These are phyloP conservation scores for Sinohyriopsis cumingii DNA, from an alignment of 2,888 invertebrate genomes.

Conservation along the genomic window DNA sequence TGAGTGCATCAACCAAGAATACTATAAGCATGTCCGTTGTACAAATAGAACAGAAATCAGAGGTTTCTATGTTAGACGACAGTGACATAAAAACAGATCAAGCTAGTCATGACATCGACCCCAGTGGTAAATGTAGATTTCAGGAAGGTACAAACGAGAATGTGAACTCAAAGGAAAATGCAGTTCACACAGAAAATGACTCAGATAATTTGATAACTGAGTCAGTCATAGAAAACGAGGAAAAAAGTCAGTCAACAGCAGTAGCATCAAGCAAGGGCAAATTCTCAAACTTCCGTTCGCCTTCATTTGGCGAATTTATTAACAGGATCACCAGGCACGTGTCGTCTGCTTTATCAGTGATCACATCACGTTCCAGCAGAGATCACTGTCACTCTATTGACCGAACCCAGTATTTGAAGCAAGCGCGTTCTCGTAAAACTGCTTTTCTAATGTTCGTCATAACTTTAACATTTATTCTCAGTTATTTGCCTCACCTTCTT, in stretches of 20 bases:
- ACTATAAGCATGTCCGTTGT: no score
- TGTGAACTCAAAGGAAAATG: not conserved
- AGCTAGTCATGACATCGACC: not conserved
- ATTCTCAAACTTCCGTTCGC: no score
- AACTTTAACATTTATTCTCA: conserved; percentile 35
- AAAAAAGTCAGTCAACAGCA: conserved; percentile 16
- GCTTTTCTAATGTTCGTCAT: conserved; percentile 45
- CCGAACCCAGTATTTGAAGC: conserved; percentile 12
- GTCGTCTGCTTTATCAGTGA: no score
- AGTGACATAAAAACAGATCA: conserved; percentile 25
- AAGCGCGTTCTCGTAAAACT: conserved; percentile 32
- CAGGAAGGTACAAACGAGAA: not conserved
- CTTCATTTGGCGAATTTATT: no score
- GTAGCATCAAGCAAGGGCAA: not conserved
- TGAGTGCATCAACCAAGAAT: no score
- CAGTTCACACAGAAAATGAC: not conserved
- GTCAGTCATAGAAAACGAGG: conserved; percentile 17
- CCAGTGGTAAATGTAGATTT: not conserved
- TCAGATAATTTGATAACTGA: conserved; percentile 16
- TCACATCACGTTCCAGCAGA: no score
- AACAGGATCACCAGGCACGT: no score
- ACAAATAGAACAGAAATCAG: no score
- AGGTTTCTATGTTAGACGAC: conserved; percentile 11
- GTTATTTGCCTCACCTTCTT: conserved; percentile 35
- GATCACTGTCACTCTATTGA: no score